Percentiles rank a stretch among this genome's conserved stretches.
phyloP scores from a whole-genome alignment of 2,888 invertebrate genomes.

The Agrotis clavis region DNA sequence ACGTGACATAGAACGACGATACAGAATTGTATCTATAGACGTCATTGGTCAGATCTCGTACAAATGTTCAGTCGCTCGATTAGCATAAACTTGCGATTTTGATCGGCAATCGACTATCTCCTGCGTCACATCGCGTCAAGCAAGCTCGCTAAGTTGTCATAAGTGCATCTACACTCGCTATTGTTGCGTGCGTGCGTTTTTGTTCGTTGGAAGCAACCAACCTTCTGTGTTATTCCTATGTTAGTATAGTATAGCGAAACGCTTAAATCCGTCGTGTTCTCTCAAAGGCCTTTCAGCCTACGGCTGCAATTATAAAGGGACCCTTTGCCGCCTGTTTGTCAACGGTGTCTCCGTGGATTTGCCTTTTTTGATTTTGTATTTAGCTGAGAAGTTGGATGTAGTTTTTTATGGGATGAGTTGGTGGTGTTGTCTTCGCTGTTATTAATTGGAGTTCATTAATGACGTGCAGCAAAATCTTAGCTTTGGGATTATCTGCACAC shows the following conservation, averaged over 20 bases:
- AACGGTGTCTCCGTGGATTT: slow-evolving; percentile 57
- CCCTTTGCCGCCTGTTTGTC: slow-evolving; percentile 60
- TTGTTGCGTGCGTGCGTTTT: too few relatives aligned
- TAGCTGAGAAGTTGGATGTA: slow-evolving; percentile 28
- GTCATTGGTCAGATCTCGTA: too few relatives aligned
- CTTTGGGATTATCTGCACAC: too few relatives aligned
- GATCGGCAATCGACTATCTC: too few relatives aligned
- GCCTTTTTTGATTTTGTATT: slow-evolving; percentile 63
- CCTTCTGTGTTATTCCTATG: slow-evolving; percentile 15
- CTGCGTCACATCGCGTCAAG: too few relatives aligned
- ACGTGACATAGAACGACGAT: too few relatives aligned
- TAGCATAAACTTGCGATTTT: too few relatives aligned
- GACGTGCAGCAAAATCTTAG: not conserved
- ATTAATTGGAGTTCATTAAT: not conserved
- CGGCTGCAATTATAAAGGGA: slow-evolving; percentile 63
- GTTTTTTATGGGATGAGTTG: slow-evolving; percentile 18
- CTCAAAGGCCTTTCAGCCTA: slow-evolving; percentile 65
- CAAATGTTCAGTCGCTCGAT: too few relatives aligned
- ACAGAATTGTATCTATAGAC: too few relatives aligned
- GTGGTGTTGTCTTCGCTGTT: not conserved
- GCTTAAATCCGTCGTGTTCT: slow-evolving; percentile 54
- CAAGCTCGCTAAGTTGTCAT: too few relatives aligned
- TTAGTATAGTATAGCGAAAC: slow-evolving; percentile 35
- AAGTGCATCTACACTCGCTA: too few relatives aligned
- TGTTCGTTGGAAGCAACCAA: rapidly evolving